Percentiles rank a stretch among this genome's conserved stretches.
phyloP scores from a whole-genome alignment of 2,888 invertebrate species.

The Apocheima hispidaria region DNA sequence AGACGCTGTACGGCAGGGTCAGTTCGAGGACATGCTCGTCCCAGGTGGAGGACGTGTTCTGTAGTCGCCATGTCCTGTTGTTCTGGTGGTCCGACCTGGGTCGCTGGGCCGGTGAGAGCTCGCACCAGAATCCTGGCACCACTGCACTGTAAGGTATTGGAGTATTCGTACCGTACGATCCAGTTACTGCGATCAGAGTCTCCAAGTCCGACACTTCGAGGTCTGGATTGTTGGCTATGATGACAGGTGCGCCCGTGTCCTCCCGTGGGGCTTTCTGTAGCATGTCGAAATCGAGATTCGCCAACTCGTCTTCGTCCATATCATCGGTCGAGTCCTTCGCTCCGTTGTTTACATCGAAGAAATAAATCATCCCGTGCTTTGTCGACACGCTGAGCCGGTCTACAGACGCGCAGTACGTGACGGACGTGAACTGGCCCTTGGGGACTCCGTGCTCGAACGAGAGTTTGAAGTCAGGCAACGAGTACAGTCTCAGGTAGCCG shows the following conservation, averaged over 20 bases:
- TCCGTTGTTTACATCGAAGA: slow-evolving; percentile 91
- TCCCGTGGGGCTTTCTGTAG: slow-evolving; percentile 72
- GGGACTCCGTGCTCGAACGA: slow-evolving; percentile 89
- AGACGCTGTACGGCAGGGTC: slow-evolving; percentile 91
- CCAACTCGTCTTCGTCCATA: slow-evolving; percentile 89
- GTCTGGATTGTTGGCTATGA: slow-evolving; percentile 87
- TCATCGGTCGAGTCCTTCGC: slow-evolving; percentile 91
- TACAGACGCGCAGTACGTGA: slow-evolving; percentile 94
- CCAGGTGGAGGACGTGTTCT: slow-evolving; percentile 95
- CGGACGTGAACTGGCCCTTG: slow-evolving; percentile 91
- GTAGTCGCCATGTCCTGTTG: slow-evolving; percentile 95
- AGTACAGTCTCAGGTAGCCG: slow-evolving; percentile 90
- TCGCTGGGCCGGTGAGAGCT: slow-evolving; percentile 96
- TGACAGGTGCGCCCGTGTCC: slow-evolving; percentile 68
- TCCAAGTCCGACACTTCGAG: slow-evolving; percentile 87
- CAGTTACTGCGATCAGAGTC: slow-evolving; percentile 90
- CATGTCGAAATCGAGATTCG: slow-evolving; percentile 80
- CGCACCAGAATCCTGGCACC: slow-evolving; percentile 97
- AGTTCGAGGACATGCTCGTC: slow-evolving; percentile 97
- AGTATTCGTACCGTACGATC: slow-evolving; percentile 88
- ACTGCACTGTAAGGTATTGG: slow-evolving; percentile 92
- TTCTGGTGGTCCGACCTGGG: slow-evolving; percentile 95
- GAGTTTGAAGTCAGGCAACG: slow-evolving; percentile 89
- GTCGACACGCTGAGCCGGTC: slow-evolving; percentile 95
- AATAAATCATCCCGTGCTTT: slow-evolving; percentile 92